These are phyloP conservation scores for Grapholita molesta DNA, from an alignment of 1,140 invertebrate genomes.

Conservation along the genomic window DNA sequence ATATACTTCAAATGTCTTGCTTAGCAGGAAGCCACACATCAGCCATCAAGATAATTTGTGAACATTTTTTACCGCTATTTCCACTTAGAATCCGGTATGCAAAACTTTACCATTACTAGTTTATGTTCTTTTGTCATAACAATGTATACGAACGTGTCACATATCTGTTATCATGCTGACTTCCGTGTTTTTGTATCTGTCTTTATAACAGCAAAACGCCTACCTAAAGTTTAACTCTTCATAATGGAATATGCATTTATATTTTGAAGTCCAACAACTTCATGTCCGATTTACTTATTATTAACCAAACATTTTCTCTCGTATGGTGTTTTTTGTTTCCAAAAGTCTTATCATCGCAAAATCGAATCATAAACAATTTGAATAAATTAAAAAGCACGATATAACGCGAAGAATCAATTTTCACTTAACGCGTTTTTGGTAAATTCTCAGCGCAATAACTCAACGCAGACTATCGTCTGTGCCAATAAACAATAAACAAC, in stretches of 20 bases:
- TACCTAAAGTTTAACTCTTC: not conserved
- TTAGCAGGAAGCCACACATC: not conserved
- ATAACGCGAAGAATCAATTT: slow-evolving; percentile 51
- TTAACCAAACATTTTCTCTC: no score
- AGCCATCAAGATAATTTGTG: not conserved
- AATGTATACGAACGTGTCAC: not conserved
- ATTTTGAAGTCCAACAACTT: no score
- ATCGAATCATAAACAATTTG: not conserved
- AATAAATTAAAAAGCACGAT: not conserved
- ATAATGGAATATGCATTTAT: no score
- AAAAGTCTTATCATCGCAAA: no score
- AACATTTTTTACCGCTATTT: not conserved
- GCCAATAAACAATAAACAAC: slow-evolving; percentile 64
- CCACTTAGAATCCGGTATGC: not conserved
- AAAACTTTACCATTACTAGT: not conserved
- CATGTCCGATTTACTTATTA: no score
- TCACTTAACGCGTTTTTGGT: slow-evolving; percentile 51
- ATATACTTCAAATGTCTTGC: no score
- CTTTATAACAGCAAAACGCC: not conserved
- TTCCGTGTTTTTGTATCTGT: not conserved
- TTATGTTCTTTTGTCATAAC: not conserved
- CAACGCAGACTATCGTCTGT: slow-evolving; percentile 40
- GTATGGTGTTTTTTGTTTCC: no score
- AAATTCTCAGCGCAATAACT: slow-evolving; percentile 51
- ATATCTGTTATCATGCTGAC: not conserved